A percentile compares a stretch with the other conserved stretches of the same genome.
Evolutionary conservation across 2,888 invertebrate genomes (phyloP).

Genomic region (Scotopteryx bipunctaria): DNA sequence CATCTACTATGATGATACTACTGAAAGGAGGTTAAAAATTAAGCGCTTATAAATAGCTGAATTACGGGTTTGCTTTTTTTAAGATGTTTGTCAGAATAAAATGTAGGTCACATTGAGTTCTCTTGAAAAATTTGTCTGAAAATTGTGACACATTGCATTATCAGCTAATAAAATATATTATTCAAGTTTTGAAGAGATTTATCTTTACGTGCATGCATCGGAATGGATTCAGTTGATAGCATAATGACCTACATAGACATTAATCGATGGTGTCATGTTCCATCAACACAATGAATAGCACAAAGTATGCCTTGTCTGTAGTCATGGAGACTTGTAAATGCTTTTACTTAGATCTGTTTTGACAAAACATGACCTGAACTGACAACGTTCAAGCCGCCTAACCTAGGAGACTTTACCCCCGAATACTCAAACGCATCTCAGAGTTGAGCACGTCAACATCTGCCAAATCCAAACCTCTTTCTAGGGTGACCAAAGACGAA

Average conservation of each 20-base stretch:
- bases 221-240: background rate
- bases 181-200: background rate
- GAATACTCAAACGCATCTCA: too few species aligned
- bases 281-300: slow-evolving; percentile 21
- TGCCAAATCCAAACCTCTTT: too few species aligned
- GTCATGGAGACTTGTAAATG: too few species aligned
- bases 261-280: slow-evolving; percentile 19
- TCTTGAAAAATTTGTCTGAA: background rate
- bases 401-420: too few species aligned
- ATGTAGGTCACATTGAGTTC: slow-evolving; percentile 4
- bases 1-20: too few species aligned
- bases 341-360: too few species aligned
- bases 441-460: too few species aligned
- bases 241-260: slow-evolving; percentile 15
- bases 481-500: background rate
- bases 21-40: too few species aligned
- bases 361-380: too few species aligned
- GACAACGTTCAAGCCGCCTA: too few species aligned
- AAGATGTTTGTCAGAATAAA: slow-evolving; percentile 6
- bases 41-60: too few species aligned
- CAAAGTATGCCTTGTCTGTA: slow-evolving; percentile 11
- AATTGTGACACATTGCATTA: background rate
- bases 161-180: too few species aligned
- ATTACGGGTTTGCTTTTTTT: slow-evolving; percentile 9
- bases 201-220: slow-evolving; percentile 8